Evolutionary conservation across 2,888 invertebrate species (phyloP), one percentile per base, ranked within the genome.

Genomic region (Electrophaes corylata): DNA sequence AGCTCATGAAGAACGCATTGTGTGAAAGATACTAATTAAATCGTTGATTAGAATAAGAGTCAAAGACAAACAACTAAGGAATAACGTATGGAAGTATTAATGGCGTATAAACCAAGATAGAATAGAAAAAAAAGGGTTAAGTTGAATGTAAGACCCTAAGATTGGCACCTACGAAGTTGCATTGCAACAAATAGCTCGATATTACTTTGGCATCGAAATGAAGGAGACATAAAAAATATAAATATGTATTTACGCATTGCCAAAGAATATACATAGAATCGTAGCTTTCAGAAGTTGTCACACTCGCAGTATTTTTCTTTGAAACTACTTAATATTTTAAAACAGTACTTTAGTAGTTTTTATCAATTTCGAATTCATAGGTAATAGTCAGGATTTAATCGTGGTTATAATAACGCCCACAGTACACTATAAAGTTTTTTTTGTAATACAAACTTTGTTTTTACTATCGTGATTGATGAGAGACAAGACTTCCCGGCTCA

Each of bases 391-490:
- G 35, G 11, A 47, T 54, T 31, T 8, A 41, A 37, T 52, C 57
- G 47, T 57, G 47, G n/a, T 29, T 29, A 10, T 29, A 29, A 57
- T 52, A 47, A 54, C 47, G 47, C 45, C 14, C 5, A 45, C 19
- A 19, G 41, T 26, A 29, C 31, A 52, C 37, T 46, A 41, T 19
- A 45, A 33, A 37, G 40, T 52, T 53, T 58, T 48, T 51, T 35
- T 46, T 53, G 19, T 46, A 40, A 46, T 18, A 29, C 37, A 46
- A 51, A 55, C 47, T 44, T 62, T 41, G 48, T 65, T 57, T 45
- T 57, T 57, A 65, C 57, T 64, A 57, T 47, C 66, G 35, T 63
- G 60, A 60, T 60, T 66, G 62, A 70, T 70, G 69, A 72, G 64
- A 58, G 63, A 26, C 46, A 55, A 51, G 46, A 58, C 44, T 19